phyloP scores from a whole-genome alignment of 2,888 invertebrate genomes.

The Diogma glabrata region DNA sequence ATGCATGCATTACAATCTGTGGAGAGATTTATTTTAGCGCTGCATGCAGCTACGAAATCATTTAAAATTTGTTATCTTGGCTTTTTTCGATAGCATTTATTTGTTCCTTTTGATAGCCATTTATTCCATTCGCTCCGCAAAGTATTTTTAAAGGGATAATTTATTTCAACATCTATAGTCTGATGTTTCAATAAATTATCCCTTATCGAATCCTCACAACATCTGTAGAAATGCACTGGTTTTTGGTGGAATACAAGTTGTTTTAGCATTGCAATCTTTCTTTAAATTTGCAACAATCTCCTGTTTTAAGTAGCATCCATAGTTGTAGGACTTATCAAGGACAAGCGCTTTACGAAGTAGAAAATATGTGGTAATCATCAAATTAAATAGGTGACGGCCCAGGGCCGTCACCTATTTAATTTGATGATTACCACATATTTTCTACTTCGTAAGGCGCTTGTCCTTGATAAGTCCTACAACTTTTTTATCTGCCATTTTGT shows the following conservation, averaged over 20 bases:
- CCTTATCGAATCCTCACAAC: too few species aligned
- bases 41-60: neutral
- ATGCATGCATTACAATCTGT: neutral
- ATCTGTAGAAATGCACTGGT: neutral
- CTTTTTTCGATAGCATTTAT: constrained; percentile 1
- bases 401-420: too few species aligned
- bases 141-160: constrained; percentile 4
- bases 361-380: too few species aligned
- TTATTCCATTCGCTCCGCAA: neutral
- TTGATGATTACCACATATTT: too few species aligned
- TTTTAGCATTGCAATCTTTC: neutral
- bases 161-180: neutral
- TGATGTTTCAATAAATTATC: too few species aligned
- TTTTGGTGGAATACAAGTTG: neutral
- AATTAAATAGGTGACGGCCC: too few species aligned
- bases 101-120: neutral
- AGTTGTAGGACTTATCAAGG: too few species aligned
- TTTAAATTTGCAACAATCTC: neutral
- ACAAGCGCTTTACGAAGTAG: too few species aligned
- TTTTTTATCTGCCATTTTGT: too few species aligned
- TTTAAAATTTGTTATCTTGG: neutral
- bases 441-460: too few species aligned
- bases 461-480: too few species aligned
- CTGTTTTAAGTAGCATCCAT: neutral
- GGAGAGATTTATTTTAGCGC: neutral